Evolutionary conservation across 2,797 vertebrate genomes (phyloP).

Genomic region (Coranthus polyacanthus): DNA sequence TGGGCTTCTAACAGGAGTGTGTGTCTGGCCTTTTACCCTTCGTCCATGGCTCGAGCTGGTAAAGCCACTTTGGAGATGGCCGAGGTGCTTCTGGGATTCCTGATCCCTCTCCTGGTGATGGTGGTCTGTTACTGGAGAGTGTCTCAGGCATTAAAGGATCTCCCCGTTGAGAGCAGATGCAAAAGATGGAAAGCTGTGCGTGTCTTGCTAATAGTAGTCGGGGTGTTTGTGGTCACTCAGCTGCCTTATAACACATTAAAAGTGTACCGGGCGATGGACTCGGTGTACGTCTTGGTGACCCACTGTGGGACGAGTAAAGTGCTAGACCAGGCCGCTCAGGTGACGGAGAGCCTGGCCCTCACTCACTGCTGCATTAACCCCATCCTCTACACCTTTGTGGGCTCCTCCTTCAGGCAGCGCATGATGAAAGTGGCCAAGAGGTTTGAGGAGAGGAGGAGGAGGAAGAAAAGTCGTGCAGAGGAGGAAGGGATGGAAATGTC

Average conservation of each 20-base stretch:
- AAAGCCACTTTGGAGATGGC: constrained; percentile 88
- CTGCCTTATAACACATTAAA: constrained; percentile 92
- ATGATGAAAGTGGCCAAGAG: constrained; percentile 88
- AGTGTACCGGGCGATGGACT: constrained; percentile 88
- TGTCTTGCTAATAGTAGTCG: constrained; percentile 89
- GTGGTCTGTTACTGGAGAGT: constrained; percentile 87
- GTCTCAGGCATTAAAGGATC: constrained; percentile 79
- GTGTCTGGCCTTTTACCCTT: constrained; percentile 87
- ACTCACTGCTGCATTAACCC: constrained; percentile 95
- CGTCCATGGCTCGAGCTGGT: constrained; percentile 73
- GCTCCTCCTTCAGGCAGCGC: constrained; percentile 89
- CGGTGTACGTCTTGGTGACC: constrained; percentile 87
- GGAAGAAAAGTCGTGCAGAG: constrained; percentile 34
- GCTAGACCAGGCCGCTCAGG: constrained; percentile 87
- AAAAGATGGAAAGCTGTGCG: constrained; percentile 85
- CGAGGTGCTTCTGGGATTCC: constrained; percentile 90
- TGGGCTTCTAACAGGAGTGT: constrained; percentile 64
- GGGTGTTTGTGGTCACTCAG: constrained; percentile 90
- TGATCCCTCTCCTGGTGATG: constrained; percentile 91
- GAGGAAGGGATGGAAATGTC: constrained; percentile 76
- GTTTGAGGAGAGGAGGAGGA: constrained; percentile 63
- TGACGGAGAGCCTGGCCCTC: constrained; percentile 91
- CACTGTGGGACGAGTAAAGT: constrained; percentile 88
- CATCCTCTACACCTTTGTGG: constrained; percentile 90
- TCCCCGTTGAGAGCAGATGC: constrained; percentile 77